Evolutionary conservation across 2,888 invertebrate genomes (phyloP), one percentile per base, ranked within the genome.

Genomic region (Meiosimyza platycephala): DNA sequence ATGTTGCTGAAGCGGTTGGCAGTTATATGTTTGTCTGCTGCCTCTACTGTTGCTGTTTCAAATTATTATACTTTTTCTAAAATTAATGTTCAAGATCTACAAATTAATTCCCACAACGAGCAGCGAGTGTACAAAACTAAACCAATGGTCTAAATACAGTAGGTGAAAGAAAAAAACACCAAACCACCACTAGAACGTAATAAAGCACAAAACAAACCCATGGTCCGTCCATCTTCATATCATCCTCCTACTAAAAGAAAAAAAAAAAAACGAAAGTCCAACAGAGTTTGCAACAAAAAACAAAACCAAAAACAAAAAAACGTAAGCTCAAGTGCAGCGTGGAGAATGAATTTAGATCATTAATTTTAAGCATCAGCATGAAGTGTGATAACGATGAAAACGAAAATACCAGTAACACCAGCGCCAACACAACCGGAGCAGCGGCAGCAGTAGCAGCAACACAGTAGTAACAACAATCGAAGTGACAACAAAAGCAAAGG

Each of bases 71-170:
- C 59, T 48, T 70, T 70, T 52, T 62, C 48, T 40, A 47, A 63
- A 70, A 70, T 73, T 73, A 62, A 67, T 72, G 72, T 60, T 66
- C 62, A 67, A 72, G 60, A 22, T 69, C 54, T 73, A 57, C 40
- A 65, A 73, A 70, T 65, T 73, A 73, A 70, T 65, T 73, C 65
- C 18, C 68, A 55, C 57, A 51, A 48, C 22, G 59, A 64, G 69
- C 69, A 51, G 16, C 52, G 28, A 22, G 40, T 40, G 9, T 9
- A 63, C 40, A 16, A 55, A 64, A 64, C 57, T 47, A 57, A 52
- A 64, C 55, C 50, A 22, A 57, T 59, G 68, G 69, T 40, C 40
- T 9, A 40, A 40, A 7, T 40, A 40, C 9, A 9, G 9, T 1
- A 40, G 40, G 40, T 40, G 9, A 40, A 40, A 40, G 9, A 40